A percentile compares a stretch with the other conserved stretches of the same genome.
Conservation (phyloP, 2,888 invertebrate species). For the Falcaria lacertinaria region DNA sequence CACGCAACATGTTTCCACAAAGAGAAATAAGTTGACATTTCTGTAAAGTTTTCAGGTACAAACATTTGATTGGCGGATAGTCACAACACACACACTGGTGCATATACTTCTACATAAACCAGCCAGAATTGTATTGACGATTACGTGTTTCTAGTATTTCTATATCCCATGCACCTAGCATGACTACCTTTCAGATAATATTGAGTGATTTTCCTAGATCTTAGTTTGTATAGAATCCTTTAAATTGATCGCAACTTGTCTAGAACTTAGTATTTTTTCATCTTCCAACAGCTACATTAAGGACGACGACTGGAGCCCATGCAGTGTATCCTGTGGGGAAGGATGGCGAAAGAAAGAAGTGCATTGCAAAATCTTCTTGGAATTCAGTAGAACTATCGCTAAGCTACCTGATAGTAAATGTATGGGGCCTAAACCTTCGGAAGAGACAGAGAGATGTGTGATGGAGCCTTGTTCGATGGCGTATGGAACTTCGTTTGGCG, state of each 20-base stretch:
- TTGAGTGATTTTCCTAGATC: conserved; percentile 16
- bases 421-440: conserved; percentile 89
- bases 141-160: conserved; percentile 39
- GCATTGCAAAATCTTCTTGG: conserved; percentile 96
- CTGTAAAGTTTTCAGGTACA: conserved; percentile 40
- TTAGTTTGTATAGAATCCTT: not conserved
- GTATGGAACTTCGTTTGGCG: conserved; percentile 76
- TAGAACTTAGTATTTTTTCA: not conserved
- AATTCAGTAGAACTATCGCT: conserved; percentile 93
- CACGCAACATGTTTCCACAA: conserved; percentile 23
- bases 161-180: conserved; percentile 64
- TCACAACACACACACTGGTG: conserved; percentile 58
- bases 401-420: conserved; percentile 93
- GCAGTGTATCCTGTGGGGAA: conserved; percentile 94
- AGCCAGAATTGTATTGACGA: conserved; percentile 64
- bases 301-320: conserved; percentile 93
- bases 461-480: conserved; percentile 87
- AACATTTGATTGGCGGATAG: conserved; percentile 38
- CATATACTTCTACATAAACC: conserved; percentile 78
- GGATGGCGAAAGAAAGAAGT: conserved; percentile 92
- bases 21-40: conserved; percentile 28
- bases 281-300: conserved; percentile 87
- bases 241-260: too few species aligned
- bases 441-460: conserved; percentile 89
- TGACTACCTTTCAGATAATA: conserved; percentile 30